Evolutionary conservation across 2,113 vertebrate genomes (phyloP).

Genomic region (Ailuropoda melanoleuca): DNA sequence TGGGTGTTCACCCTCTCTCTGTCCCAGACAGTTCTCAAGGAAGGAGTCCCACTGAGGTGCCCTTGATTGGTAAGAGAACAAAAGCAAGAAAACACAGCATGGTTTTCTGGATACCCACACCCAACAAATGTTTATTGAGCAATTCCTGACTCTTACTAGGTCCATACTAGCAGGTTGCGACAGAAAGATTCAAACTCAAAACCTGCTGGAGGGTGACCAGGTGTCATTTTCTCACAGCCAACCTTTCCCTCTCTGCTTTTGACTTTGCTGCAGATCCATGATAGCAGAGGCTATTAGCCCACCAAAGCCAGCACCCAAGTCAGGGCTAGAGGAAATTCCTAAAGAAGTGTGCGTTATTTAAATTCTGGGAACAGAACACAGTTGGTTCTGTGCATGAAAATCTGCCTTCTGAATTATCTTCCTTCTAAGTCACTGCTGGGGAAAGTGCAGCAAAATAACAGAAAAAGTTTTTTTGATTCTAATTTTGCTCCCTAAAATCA

Average conservation of each 20-base stretch:
- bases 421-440: not conserved
- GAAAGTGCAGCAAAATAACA: not conserved
- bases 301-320: not conserved
- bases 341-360: not conserved
- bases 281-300: not conserved
- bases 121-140: not conserved
- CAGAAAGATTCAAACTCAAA: not conserved
- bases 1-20: not conserved
- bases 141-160: not conserved
- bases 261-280: not conserved
- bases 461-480: not conserved
- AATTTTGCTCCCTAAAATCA: conserved; percentile 32
- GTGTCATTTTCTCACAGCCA: not conserved
- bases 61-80: not conserved
- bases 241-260: not conserved
- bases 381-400: not conserved
- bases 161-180: not conserved
- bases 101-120: not conserved
- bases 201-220: not conserved
- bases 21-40: not conserved
- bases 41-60: not conserved
- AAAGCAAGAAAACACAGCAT: not conserved
- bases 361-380: not conserved
- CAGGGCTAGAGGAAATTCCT: not conserved
- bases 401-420: not conserved